A percentile compares a stretch with the other conserved stretches of the same genome.
phyloP scores from a whole-genome alignment of 1,140 invertebrate species.

The Trachymyrmex septentrionalis region DNA sequence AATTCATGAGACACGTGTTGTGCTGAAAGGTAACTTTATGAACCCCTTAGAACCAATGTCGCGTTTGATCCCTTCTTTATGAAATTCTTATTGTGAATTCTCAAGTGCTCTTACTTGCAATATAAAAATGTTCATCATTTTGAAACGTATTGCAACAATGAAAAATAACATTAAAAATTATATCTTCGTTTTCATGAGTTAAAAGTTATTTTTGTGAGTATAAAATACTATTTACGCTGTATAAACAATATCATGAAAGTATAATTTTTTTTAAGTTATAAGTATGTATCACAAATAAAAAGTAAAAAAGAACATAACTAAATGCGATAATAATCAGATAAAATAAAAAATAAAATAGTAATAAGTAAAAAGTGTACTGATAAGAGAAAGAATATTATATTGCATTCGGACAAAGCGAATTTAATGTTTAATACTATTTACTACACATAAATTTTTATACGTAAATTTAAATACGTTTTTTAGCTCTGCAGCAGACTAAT shows the following conservation, averaged over 20 bases:
- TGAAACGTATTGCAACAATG: background rate
- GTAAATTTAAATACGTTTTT: no score
- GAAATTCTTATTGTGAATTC: constrained; percentile 30
- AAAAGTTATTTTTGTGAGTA: background rate
- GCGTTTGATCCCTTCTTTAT: constrained; percentile 32
- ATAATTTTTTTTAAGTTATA: background rate
- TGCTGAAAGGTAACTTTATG: constrained; percentile 29
- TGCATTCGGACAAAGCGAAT: no score
- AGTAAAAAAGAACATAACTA: background rate
- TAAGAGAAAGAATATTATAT: no score
- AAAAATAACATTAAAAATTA: constrained; percentile 15
- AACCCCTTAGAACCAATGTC: constrained; percentile 33
- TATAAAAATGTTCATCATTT: constrained; percentile 4
- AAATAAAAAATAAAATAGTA: background rate
- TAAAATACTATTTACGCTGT: background rate
- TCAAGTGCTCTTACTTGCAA: background rate
- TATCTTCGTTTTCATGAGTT: background rate
- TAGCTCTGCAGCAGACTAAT: no score
- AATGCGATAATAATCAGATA: background rate
- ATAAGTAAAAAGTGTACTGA: no score
- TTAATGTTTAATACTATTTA: no score
- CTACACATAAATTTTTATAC: no score
- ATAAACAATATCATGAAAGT: background rate
- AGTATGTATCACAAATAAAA: background rate
- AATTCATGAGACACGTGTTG: constrained; percentile 55